Percentiles rank a stretch among this genome's conserved stretches.
These are phyloP conservation scores for Zaprionus obscuricornis DNA, from an alignment of 2,888 invertebrate genomes.

Conservation along the genomic window DNA sequence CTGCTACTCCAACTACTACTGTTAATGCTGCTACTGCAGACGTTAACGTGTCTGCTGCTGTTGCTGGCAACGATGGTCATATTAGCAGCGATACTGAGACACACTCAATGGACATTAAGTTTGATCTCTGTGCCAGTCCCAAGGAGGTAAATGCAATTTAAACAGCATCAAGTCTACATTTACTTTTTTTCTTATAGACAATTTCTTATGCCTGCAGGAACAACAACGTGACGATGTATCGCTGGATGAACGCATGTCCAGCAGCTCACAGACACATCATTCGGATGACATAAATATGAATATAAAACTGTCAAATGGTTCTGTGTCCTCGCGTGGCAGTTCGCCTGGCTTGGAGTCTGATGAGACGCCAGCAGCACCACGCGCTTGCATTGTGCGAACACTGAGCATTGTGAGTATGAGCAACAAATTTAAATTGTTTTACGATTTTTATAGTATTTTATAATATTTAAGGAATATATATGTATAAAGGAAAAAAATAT, in stretches of 20 bases:
- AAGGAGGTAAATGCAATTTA: constrained; percentile 78
- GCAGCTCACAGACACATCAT: constrained; percentile 76
- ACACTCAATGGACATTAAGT: constrained; percentile 80
- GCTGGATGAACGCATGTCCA: constrained; percentile 80
- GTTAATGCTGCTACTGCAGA: constrained; percentile 16
- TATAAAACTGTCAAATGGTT: constrained; percentile 79
- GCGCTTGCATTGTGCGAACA: constrained; percentile 82
- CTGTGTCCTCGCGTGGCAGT: constrained; percentile 82
- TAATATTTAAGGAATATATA: background rate
- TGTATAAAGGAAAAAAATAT: no score
- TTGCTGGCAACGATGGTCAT: constrained; percentile 55
- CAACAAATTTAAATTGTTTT: background rate
- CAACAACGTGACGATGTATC: constrained; percentile 80
- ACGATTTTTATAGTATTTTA: background rate
- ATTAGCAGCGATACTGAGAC: constrained; percentile 76
- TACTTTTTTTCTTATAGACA: constrained; percentile 2
- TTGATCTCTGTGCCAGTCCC: constrained; percentile 79
- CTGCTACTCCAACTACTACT: constrained; percentile 9
- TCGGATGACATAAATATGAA: constrained; percentile 76
- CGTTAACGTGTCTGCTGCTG: constrained; percentile 20
- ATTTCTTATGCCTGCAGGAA: constrained; percentile 74
- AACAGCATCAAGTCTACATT: background rate
- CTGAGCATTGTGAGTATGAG: constrained; percentile 83
- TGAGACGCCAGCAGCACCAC: constrained; percentile 70
- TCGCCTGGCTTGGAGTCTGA: constrained; percentile 80